Evolutionary conservation across 1,140 invertebrate genomes (phyloP).

Genomic region (Formica exsecta): DNA sequence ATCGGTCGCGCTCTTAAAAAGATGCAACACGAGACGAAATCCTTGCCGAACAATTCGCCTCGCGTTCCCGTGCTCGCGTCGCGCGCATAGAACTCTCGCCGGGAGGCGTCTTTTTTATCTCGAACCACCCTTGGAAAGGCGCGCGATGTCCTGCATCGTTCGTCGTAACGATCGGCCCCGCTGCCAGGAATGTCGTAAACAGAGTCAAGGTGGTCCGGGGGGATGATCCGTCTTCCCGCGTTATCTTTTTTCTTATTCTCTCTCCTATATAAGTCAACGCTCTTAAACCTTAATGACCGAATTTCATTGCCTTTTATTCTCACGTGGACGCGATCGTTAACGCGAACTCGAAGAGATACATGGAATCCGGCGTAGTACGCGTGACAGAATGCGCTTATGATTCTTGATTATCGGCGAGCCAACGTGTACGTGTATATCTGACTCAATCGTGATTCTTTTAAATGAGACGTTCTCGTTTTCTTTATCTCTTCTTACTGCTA

Average conservation of each 20-base stretch:
- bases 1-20: slow-evolving; percentile 70
- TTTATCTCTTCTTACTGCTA: slow-evolving; percentile 9
- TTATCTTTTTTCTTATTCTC: not conserved
- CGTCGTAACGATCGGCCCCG: slow-evolving; percentile 65
- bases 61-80: slow-evolving; percentile 49
- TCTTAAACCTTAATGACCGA: slow-evolving; percentile 64
- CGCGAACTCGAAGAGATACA: slow-evolving; percentile 36
- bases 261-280: slow-evolving; percentile 10
- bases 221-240: slow-evolving; percentile 44
- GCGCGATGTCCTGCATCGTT: slow-evolving; percentile 11
- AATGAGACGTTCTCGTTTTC: slow-evolving; percentile 22
- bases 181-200: slow-evolving; percentile 71
- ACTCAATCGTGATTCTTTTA: slow-evolving; percentile 25
- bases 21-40: slow-evolving; percentile 56
- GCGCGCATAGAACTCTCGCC: not conserved
- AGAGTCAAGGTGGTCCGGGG: slow-evolving; percentile 67
- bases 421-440: not conserved
- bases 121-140: slow-evolving; percentile 58
- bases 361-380: not conserved
- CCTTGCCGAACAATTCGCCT: slow-evolving; percentile 20
- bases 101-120: slow-evolving; percentile 60
- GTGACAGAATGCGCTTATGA: slow-evolving; percentile 5
- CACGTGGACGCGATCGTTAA: slow-evolving; percentile 66
- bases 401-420: slow-evolving; percentile 37
- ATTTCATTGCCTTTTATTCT: slow-evolving; percentile 73